phyloP scores from a whole-genome alignment of 1,140 invertebrate genomes.

The Hyphantria cunea region DNA sequence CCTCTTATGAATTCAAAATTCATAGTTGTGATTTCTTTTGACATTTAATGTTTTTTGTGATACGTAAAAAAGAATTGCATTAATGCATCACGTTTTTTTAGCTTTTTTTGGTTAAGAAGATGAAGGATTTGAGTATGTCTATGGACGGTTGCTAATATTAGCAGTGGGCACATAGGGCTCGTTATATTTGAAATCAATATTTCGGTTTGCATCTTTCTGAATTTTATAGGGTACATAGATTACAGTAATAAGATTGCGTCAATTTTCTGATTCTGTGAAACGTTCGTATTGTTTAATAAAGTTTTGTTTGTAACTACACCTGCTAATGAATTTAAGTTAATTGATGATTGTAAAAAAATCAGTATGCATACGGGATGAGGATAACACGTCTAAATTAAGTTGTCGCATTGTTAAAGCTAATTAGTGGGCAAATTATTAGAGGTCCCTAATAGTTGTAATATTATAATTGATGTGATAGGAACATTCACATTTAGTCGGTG shows the following conservation, averaged over 20 bases:
- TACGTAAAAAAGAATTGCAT: conserved; percentile 74
- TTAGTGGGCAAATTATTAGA: conserved; percentile 58
- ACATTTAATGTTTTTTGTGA: conserved; percentile 82
- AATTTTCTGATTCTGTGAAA: conserved; percentile 49
- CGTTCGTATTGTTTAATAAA: conserved; percentile 22
- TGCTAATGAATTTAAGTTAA: conserved; percentile 32
- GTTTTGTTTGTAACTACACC: conserved; percentile 35
- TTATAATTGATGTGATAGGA: conserved; percentile 71
- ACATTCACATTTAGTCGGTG: conserved; percentile 66
- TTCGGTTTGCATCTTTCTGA: conserved; percentile 53
- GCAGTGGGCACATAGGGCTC: conserved; percentile 47
- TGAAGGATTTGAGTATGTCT: conserved; percentile 40
- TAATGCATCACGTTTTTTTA: conserved; percentile 73
- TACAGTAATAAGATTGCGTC: conserved; percentile 52
- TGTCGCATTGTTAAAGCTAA: conserved; percentile 70
- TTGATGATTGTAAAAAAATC: conserved; percentile 52
- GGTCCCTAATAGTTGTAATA: conserved; percentile 68
- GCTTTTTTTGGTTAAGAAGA: conserved; percentile 58
- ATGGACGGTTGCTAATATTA: conserved; percentile 39
- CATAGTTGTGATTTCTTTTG: conserved; percentile 81
- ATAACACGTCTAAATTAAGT: conserved; percentile 65
- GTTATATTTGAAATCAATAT: conserved; percentile 42
- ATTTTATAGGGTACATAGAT: conserved; percentile 66
- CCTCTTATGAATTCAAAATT: conserved; percentile 79
- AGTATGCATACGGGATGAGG: conserved; percentile 48